A percentile compares a stretch with the other conserved stretches of the same genome.
Evolutionary conservation across 1,140 invertebrate species (phyloP).

Genomic region (Pseudomyrmex dendroicus): DNA sequence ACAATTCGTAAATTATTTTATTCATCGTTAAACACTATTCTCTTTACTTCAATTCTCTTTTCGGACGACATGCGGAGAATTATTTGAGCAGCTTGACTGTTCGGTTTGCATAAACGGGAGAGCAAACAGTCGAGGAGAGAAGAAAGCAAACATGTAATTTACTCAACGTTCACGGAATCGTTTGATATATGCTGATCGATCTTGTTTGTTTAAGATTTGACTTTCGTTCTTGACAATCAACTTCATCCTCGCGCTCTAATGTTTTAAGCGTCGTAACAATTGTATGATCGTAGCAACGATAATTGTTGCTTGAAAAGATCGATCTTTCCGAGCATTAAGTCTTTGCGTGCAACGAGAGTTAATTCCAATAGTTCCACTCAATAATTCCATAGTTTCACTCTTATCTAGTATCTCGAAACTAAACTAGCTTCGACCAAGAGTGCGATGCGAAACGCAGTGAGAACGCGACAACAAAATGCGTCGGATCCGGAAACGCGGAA

Average conservation of each 20-base stretch:
- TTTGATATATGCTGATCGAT: neutral
- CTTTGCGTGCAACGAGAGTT: neutral
- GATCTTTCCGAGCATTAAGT: neutral
- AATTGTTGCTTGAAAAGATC: neutral
- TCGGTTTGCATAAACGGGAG: neutral
- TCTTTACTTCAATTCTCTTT: neutral
- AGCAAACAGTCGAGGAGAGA: neutral
- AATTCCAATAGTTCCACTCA: too few relatives aligned
- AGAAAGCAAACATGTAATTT: slow-evolving; percentile 28
- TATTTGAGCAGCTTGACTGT: slow-evolving; percentile 9
- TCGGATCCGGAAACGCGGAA: neutral
- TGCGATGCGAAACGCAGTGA: neutral
- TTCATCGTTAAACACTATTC: slow-evolving; percentile 1
- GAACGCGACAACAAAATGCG: neutral
- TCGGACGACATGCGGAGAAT: neutral
- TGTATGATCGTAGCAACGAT: neutral
- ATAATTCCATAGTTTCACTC: too few relatives aligned
- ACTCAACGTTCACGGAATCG: neutral
- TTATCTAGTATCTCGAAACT: slow-evolving; percentile 19
- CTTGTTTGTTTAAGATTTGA: neutral
- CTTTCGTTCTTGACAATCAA: neutral
- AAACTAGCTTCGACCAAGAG: neutral
- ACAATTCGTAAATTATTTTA: neutral
- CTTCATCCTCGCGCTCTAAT: neutral
- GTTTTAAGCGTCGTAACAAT: neutral